phyloP scores from a whole-genome alignment of 2,888 invertebrate species.

The Drosophila greeni region DNA sequence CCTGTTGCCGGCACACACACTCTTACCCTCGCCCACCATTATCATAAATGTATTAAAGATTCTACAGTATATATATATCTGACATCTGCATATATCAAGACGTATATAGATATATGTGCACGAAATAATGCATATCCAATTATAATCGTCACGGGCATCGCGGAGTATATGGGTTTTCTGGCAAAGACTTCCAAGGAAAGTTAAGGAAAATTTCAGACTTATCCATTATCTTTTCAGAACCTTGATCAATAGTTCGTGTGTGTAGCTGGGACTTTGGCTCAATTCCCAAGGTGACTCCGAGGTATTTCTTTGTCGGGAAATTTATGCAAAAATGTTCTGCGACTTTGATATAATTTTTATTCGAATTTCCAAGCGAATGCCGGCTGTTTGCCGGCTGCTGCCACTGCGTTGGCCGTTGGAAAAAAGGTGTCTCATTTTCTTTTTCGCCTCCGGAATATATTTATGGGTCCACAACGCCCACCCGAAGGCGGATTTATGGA shows the following conservation, averaged over 20 bases:
- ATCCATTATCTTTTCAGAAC: background rate
- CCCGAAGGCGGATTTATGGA: constrained; percentile 22
- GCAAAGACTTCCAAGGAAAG: background rate
- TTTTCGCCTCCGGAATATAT: constrained; percentile 40
- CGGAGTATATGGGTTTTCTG: constrained; percentile 27
- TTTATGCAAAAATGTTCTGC: constrained; percentile 1
- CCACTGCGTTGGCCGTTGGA: constrained; percentile 1
- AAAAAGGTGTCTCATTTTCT: constrained; percentile 19
- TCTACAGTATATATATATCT: constrained; percentile 11
- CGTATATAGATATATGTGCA: constrained; percentile 3
- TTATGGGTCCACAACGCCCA: constrained; percentile 46
- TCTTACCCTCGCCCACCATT: constrained; percentile 3
- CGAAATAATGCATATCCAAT: constrained; percentile 34
- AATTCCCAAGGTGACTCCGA: constrained; percentile 28
- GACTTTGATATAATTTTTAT: constrained; percentile 34
- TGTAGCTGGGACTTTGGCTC: background rate
- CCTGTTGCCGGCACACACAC: constrained; percentile 63
- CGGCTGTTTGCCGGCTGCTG: constrained; percentile 30
- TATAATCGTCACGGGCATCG: constrained; percentile 3
- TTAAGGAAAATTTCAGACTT: background rate
- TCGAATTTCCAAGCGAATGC: constrained; percentile 20
- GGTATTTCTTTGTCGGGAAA: constrained; percentile 31
- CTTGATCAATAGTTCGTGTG: background rate
- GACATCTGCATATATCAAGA: constrained; percentile 10
- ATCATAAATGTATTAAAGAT: constrained; percentile 41